Percentiles rank a stretch among this genome's conserved stretches.
These are phyloP conservation scores for Drosophila fuyamai DNA, from an alignment of 1,140 invertebrate species.

Conservation along the genomic window DNA sequence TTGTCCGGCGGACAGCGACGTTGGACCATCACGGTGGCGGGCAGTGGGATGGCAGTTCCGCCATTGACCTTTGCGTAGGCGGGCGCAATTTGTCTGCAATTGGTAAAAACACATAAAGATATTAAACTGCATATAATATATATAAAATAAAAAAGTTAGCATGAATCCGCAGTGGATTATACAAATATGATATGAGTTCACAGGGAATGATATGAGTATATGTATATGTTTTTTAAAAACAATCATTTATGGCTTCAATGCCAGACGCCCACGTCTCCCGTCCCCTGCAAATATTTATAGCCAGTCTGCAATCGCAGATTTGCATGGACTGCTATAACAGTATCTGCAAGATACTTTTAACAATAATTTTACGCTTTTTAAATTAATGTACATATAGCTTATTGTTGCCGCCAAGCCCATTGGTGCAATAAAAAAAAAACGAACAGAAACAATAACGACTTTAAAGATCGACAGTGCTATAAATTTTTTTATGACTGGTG, in stretches of 20 bases:
- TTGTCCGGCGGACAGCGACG: constrained; percentile 91
- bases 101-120: constrained; percentile 13
- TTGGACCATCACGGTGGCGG: constrained; percentile 90
- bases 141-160: constrained; percentile 1
- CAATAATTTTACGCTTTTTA: constrained; percentile 57
- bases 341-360: constrained; percentile 58
- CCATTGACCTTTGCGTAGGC: constrained; percentile 87
- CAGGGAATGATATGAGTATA: constrained; percentile 1
- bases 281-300: neutral
- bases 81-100: constrained; percentile 88
- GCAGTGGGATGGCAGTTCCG: constrained; percentile 89
- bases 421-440: constrained; percentile 12
- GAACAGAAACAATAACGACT: constrained; percentile 16
- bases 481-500: constrained; percentile 23
- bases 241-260: constrained; percentile 44
- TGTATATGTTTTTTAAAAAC: constrained; percentile 21
- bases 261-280: constrained; percentile 40
- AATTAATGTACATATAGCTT: constrained; percentile 62
- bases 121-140: constrained; percentile 27
- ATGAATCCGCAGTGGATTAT: constrained; percentile 17
- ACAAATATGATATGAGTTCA: constrained; percentile 18
- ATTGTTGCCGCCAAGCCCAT: constrained; percentile 53
- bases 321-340: constrained; percentile 41
- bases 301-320: constrained; percentile 34
- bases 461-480: constrained; percentile 39